Evolutionary conservation across 2,113 vertebrate species (phyloP), one percentile per base, ranked within the genome.

Genomic region (Mirounga angustirostris): DNA sequence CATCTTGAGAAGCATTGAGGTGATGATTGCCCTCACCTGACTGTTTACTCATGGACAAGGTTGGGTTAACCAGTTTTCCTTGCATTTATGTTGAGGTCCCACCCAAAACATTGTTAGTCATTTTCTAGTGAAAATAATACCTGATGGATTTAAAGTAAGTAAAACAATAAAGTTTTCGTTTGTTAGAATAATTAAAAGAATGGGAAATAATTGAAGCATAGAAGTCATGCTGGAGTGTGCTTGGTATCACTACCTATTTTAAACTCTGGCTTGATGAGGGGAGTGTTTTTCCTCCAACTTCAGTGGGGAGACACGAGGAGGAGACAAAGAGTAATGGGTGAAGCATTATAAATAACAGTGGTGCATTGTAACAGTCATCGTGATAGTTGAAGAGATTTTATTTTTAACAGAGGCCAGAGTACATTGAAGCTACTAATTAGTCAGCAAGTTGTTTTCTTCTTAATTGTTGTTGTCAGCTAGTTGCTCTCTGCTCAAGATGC

Each of bases 381-480:
- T 5, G 19, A 10, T 92, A 79, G 67, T 69, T 63, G 81, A 61
- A 84, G 54, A 91, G 30, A 92, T 76, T 85, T 98, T 94, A 61
- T 97, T 92, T 91, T 87, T 54, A 73, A 81, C 95, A 98, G 98
- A 98, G 96, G 95, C n/a, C 97, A 97, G 73, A 97, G 95, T 96
- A 84, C 91, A 94, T 15, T 87, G 76, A 97, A 89, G 87, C 67
- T 52, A 93, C 79, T 30, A 82, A 18, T 80, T 97, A 97, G 92
- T 96, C 96, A 95, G 84, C 69, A 97, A 61, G 26, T 96, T 97
- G 52, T 98, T 96, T 97, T 95, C 87, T 94, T 81, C 96, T 91
- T 86, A 95, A 81, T 91, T 88, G 52, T 95, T 94, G 74, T 61
- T 58, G 92, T 89, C 80, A 97, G 65, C 71, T 96, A 87, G 19